A percentile compares a stretch with the other conserved stretches of the same genome.
These are phyloP conservation scores for Scyliorhinus canicula DNA, from an alignment of 2,797 vertebrate species.

Conservation along the genomic window DNA sequence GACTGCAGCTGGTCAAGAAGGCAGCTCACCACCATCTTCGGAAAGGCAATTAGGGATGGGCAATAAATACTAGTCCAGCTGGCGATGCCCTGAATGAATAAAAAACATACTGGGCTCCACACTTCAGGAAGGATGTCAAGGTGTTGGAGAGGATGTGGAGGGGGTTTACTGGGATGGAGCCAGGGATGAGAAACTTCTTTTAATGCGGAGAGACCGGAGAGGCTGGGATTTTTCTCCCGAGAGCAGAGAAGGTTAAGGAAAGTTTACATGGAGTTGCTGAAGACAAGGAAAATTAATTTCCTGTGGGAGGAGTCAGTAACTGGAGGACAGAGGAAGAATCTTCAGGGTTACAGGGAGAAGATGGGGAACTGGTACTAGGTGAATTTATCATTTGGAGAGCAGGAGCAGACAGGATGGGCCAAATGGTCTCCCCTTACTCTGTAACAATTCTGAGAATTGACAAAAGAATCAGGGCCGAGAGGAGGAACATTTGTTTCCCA, in stretches of 20 bases:
- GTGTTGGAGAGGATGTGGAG: not conserved
- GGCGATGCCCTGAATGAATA: too few species aligned
- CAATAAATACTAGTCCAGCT: too few species aligned
- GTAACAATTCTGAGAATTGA: not conserved
- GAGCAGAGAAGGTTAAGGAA: not conserved
- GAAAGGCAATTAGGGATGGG: too few species aligned
- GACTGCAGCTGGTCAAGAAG: too few species aligned
- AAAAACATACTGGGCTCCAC: too few species aligned
- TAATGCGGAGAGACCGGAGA: not conserved
- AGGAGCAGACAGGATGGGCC: too few species aligned
- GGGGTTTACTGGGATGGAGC: too few species aligned
- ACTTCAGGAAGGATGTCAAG: not conserved
- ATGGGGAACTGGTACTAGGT: too few species aligned
- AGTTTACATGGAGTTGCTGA: not conserved
- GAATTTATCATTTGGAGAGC: too few species aligned
- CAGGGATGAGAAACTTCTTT: not conserved
- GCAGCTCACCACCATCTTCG: too few species aligned
- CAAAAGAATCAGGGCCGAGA: not conserved
- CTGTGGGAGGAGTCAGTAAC: not conserved
- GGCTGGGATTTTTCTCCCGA: not conserved
- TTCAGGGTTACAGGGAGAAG: too few species aligned
- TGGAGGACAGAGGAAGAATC: not conserved
- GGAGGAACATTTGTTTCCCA: not conserved
- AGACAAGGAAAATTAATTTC: not conserved
- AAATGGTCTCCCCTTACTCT: too few species aligned